phyloP scores from a whole-genome alignment of 2,888 invertebrate species.

The Allygus modestus region DNA sequence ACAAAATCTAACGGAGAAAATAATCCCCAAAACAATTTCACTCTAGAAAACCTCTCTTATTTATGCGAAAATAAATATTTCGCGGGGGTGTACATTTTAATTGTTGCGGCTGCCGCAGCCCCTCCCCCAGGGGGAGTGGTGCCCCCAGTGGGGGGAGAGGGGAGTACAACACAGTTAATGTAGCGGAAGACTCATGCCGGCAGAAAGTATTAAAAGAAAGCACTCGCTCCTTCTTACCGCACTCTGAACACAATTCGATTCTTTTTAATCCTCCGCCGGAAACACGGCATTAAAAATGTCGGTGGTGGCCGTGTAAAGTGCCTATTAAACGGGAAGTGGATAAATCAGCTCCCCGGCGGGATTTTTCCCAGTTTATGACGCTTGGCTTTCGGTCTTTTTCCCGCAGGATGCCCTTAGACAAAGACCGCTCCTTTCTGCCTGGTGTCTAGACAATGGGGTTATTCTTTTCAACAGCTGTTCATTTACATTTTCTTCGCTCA shows the following conservation, averaged over 20 bases:
- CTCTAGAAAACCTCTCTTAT: constrained; percentile 18
- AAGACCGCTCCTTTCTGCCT: not conserved
- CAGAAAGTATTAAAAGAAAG: constrained; percentile 69
- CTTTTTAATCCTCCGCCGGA: constrained; percentile 67
- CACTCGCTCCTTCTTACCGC: constrained; percentile 49
- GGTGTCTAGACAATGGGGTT: not conserved
- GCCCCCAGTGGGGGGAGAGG: constrained; percentile 30
- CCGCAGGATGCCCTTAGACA: constrained; percentile 7
- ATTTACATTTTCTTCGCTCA: constrained; percentile 39
- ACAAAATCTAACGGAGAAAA: not conserved
- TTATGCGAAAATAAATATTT: constrained; percentile 49
- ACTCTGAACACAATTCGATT: constrained; percentile 67
- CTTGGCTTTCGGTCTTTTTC: constrained; percentile 30
- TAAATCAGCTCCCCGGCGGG: constrained; percentile 60
- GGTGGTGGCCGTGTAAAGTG: constrained; percentile 64
- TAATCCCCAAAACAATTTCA: not conserved
- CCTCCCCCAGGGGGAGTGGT: constrained; percentile 16
- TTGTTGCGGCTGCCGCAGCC: constrained; percentile 48
- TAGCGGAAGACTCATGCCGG: constrained; percentile 69
- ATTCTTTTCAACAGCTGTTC: constrained; percentile 38
- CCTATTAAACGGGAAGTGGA: constrained; percentile 63
- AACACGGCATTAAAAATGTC: constrained; percentile 65
- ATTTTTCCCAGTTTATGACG: constrained; percentile 43
- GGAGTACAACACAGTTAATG: constrained; percentile 65
- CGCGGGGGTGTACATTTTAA: constrained; percentile 53